Base-by-base conservation (phyloP, 2,888 invertebrate genomes). In the Schrankia costaestrigalis region DNA sequence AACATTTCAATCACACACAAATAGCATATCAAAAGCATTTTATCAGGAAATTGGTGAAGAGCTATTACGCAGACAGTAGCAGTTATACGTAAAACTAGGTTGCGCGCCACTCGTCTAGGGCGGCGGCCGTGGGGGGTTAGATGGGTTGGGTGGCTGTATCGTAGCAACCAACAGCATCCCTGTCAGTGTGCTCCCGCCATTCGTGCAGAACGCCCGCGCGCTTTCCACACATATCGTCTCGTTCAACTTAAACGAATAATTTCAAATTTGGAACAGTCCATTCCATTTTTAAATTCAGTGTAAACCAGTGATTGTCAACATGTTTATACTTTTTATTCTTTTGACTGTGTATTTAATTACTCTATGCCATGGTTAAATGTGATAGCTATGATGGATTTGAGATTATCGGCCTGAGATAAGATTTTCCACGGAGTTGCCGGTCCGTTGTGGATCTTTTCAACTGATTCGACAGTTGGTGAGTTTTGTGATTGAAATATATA, bases 161-260 rank as follows among this genome's bases (percentile, higher is more conserved):
- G 66, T 84, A 84, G 86, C 86, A 87, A 87, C 86, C 51, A 46
- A 46, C 85, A 85, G 86, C 85, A 84, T 87, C 86, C 86, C 81
- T 80, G 71, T 52, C 85, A 86, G 86, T 86, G 64, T 71, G 66
- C 71, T 71, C 65, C 66, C 59, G 70, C 50, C 61, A 48, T 59
- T 58, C 73, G 74, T 52, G 43, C 56, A 50, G 68, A 55, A 36
- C 73, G 64, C 76, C 59, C 80, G 84, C 68, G 67, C 64, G 62
- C 35, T 38, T 43, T 31, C 31, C 14, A 39, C 41, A 25, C 22
- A 28, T 36, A 14, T 14, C 41, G 18, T 28, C 29, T 21, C 46
- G 42, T 38, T 42, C 41, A 53, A 59, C 57, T 55, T 53, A 37
- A 54, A 28, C 55, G 55, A 49, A 52, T 46, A n/a, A n/a, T n/a